Percentiles rank a stretch among this genome's conserved stretches.
Evolutionary conservation across 2,113 vertebrate genomes (phyloP).

Genomic region (Dicerorhinus sumatrensis): DNA sequence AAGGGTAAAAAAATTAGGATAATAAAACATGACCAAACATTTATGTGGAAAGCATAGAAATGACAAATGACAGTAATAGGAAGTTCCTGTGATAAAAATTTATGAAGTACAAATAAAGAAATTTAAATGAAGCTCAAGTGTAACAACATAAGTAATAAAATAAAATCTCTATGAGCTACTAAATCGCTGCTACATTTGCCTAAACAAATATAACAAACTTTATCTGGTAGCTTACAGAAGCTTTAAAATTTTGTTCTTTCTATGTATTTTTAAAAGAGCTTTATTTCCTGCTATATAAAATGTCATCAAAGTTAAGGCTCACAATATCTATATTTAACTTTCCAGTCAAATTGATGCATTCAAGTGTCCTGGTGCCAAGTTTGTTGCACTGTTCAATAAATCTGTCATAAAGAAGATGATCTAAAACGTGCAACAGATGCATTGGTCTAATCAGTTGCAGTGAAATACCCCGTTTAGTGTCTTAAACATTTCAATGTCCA

Average conservation of each 20-base stretch:
- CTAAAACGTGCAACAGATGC: slow-evolving; percentile 71
- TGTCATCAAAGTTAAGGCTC: slow-evolving; percentile 42
- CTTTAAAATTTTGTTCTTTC: neutral
- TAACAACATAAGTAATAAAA: slow-evolving; percentile 21
- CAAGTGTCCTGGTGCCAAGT: slow-evolving; percentile 33
- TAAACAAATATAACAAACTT: slow-evolving; percentile 11
- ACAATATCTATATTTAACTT: slow-evolving; percentile 58
- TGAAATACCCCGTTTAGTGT: slow-evolving; percentile 73
- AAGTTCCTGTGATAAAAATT: neutral
- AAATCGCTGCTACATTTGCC: neutral
- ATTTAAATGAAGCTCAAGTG: neutral
- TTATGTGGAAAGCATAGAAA: neutral
- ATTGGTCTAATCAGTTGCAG: slow-evolving; percentile 62
- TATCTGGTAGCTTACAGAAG: neutral
- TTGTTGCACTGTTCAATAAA: slow-evolving; percentile 71
- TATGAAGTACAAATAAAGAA: neutral
- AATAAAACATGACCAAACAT: neutral
- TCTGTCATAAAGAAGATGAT: slow-evolving; percentile 65
- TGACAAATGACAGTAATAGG: neutral
- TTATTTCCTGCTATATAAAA: slow-evolving; percentile 45
- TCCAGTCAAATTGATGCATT: slow-evolving; percentile 62
- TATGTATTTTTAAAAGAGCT: slow-evolving; percentile 47
- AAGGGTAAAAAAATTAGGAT: neutral
- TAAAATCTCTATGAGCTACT: neutral
- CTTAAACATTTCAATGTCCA: slow-evolving; percentile 68